These are phyloP conservation scores for Bradynema listronoti DNA, from an alignment of 1,140 invertebrate genomes.

Conservation along the genomic window DNA sequence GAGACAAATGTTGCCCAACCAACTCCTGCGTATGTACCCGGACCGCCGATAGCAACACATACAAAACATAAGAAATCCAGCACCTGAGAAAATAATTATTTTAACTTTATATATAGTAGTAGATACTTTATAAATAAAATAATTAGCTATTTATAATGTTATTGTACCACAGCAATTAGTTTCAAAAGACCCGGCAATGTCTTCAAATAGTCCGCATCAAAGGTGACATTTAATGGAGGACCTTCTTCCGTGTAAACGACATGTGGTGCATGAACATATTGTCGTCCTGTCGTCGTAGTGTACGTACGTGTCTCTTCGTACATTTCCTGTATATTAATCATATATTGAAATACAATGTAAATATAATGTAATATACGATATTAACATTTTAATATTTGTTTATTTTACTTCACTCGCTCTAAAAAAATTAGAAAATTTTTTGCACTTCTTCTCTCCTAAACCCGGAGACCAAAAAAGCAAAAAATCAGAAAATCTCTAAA, in stretches of 20 bases:
- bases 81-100: slow-evolving; percentile 27
- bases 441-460: too few species aligned
- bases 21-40: slow-evolving; percentile 52
- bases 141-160: background rate
- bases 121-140: background rate
- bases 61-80: slow-evolving; percentile 50
- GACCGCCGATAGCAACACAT: slow-evolving; percentile 50
- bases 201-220: slow-evolving; percentile 30
- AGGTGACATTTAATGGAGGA: slow-evolving; percentile 18
- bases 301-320: slow-evolving; percentile 29
- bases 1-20: slow-evolving; percentile 56
- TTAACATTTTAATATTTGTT: background rate
- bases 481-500: too few species aligned
- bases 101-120: background rate
- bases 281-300: slow-evolving; percentile 21
- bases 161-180: background rate
- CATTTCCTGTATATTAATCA: slow-evolving; percentile 1
- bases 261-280: slow-evolving; percentile 5
- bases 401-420: too few species aligned
- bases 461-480: too few species aligned
- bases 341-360: background rate
- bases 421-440: too few species aligned
- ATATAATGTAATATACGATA: background rate
- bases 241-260: slow-evolving; percentile 1
- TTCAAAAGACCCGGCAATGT: slow-evolving; percentile 41